These are phyloP conservation scores for Hapalemur alaotrensis DNA, from an alignment of 2,797 vertebrate genomes.

Conservation along the genomic window DNA sequence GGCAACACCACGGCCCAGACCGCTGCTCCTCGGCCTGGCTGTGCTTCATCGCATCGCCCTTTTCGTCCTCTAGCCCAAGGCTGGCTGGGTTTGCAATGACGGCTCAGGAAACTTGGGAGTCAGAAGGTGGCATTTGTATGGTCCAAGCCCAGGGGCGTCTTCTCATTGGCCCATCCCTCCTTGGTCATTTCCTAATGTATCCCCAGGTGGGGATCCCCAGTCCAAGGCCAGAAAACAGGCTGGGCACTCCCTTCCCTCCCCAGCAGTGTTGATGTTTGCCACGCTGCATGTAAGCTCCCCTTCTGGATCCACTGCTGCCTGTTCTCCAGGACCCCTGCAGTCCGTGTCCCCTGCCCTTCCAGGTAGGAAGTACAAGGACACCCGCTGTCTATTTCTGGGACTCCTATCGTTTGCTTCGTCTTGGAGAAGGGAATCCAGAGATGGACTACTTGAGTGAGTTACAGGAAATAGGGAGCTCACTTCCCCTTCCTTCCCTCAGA, in stretches of 20 bases:
- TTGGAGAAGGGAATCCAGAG: neutral
- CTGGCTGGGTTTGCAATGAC: neutral
- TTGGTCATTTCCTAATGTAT: neutral
- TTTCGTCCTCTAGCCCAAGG: neutral
- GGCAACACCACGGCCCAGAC: neutral
- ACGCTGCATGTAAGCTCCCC: neutral
- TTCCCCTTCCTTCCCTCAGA: neutral
- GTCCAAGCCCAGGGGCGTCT: neutral
- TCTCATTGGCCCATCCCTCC: neutral
- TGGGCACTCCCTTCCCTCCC: neutral
- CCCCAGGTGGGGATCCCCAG: neutral
- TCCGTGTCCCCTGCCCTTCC: neutral
- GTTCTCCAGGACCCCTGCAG: neutral
- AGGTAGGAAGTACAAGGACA: neutral
- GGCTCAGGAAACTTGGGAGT: neutral
- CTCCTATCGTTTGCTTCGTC: neutral
- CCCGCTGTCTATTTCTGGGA: neutral
- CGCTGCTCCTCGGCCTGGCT: neutral
- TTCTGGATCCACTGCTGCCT: neutral
- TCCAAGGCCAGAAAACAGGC: neutral
- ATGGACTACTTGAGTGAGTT: neutral
- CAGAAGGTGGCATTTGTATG: neutral
- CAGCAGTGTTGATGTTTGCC: neutral
- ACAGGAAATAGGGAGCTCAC: neutral
- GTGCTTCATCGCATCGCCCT: neutral